These are phyloP conservation scores for Burhinus oedicnemus DNA, from an alignment of 2,113 vertebrate genomes.

Conservation along the genomic window DNA sequence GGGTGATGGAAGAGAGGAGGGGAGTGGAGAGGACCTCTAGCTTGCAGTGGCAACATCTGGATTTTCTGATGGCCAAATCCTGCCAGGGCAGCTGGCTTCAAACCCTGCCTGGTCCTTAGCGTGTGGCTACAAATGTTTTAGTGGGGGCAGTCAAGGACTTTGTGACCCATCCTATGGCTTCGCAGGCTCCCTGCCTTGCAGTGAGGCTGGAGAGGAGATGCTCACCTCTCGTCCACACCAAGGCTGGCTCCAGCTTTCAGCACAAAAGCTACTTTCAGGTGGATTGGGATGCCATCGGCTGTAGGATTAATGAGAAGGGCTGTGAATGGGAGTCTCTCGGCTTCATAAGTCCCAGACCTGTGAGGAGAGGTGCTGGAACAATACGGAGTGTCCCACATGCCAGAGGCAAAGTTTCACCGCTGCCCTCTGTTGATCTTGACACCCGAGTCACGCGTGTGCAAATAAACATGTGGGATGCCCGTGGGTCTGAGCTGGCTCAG, in stretches of 20 bases:
- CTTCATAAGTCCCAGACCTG: background rate
- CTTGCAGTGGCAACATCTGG: background rate
- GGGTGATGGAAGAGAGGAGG: background rate
- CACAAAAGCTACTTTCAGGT: background rate
- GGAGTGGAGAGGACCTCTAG: background rate
- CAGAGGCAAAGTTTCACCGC: background rate
- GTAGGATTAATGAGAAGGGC: background rate
- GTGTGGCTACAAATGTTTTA: background rate
- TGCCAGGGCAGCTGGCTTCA: background rate
- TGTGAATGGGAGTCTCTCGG: background rate
- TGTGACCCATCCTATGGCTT: background rate
- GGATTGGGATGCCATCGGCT: background rate
- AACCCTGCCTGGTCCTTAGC: background rate
- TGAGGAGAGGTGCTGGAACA: background rate
- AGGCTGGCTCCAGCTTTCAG: background rate
- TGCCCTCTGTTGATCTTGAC: background rate
- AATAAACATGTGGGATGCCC: fast-evolving
- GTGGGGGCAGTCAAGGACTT: background rate
- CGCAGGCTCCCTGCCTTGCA: background rate
- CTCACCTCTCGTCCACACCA: background rate
- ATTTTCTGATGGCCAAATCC: background rate
- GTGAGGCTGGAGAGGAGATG: background rate
- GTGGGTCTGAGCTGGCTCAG: background rate
- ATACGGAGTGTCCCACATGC: background rate
- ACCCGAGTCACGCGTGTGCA: fast-evolving